Evolutionary conservation across 2,797 vertebrate genomes (phyloP), one percentile per base, ranked within the genome.

Genomic region (Coracias cyanogaster): DNA sequence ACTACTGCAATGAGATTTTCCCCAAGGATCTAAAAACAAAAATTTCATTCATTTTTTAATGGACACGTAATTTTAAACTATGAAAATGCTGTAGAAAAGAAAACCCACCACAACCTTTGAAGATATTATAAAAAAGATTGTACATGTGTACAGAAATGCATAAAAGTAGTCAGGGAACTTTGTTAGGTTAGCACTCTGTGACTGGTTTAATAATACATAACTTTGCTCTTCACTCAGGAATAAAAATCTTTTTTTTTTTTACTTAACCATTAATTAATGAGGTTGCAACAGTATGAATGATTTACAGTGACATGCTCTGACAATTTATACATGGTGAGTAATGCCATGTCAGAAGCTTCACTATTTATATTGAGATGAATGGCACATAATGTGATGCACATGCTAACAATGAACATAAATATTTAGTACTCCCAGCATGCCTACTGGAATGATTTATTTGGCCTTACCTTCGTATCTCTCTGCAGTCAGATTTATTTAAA

Each of bases 301-400:
- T 91, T 92, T 39, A 61, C 76, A 76, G 37, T 69, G 65, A 91
- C 88, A 60, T 54, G 45, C 91, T 16, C 79, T 97, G 97, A 95
- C 96, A 96, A 95, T 88, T 94, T 95, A 89, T 92, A 93, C 88
- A 64, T 49, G 64, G 93, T 96, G 96, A 97, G 91, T 96, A 97
- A 97, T 94, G 89, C 82, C 93, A 71, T 74, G 95, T 96, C 97
- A 97, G 95, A 78, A 0, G 2, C 91, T 65, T 61, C 86, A 90
- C 93, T 89, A 93, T 98, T 98, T 96, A 91, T 97, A 97, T 84
- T 96, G 94, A 93, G 96, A 97, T 73, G 96, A 96, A 97, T 90
- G 83, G 90, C 94, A 93, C 78, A 83, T 73, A 90, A 97, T 89
- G 87, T 31, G 93, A 95, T 93, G 94, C 96, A 95, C 92, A 79